phyloP scores from a whole-genome alignment of 2,797 vertebrate species.

The Mus minutoides region DNA sequence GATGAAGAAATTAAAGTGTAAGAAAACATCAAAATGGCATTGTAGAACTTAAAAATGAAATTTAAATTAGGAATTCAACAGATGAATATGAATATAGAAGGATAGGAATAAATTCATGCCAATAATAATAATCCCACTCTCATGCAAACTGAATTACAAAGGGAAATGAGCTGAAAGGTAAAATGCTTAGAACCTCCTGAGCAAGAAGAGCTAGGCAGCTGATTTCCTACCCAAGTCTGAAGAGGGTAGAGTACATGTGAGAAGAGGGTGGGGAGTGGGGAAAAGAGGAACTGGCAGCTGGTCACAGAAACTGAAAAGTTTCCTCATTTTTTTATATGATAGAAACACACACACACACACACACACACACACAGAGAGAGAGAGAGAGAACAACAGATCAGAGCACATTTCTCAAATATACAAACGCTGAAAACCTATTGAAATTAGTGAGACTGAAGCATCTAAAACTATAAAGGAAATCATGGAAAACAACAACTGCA shows the following conservation, averaged over 20 bases:
- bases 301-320: background rate
- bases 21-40: background rate
- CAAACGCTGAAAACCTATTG: background rate
- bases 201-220: background rate
- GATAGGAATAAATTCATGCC: background rate
- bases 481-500: background rate
- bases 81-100: background rate
- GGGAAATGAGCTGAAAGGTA: background rate
- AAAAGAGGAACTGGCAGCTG: background rate
- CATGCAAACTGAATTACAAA: background rate
- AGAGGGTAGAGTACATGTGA: background rate
- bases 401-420: background rate
- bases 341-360: background rate
- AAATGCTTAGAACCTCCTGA: background rate
- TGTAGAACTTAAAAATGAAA: background rate
- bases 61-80: background rate
- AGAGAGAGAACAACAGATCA: background rate
- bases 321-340: background rate
- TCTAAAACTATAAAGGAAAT: background rate
- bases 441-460: background rate
- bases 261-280: too few relatives aligned
- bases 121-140: background rate
- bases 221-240: background rate
- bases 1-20: background rate
- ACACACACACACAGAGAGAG: background rate